Evolutionary conservation across 1,140 invertebrate genomes (phyloP).

Genomic region (Drosophila seguyi): DNA sequence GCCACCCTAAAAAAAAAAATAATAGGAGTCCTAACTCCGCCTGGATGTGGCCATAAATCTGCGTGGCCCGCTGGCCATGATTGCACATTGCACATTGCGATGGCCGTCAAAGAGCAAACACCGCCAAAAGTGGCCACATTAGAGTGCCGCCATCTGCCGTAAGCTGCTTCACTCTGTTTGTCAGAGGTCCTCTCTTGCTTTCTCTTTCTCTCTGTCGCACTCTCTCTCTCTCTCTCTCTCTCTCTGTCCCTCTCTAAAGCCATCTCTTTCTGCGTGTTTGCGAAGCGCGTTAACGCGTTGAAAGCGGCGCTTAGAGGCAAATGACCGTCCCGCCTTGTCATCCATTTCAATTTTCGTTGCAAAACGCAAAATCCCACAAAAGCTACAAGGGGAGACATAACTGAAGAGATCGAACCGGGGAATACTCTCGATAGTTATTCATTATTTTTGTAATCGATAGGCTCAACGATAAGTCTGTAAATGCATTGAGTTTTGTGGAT

Average conservation of each 20-base stretch:
- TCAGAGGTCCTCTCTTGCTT: background rate
- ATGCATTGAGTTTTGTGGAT: too few relatives aligned
- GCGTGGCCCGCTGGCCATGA: conserved; percentile 29
- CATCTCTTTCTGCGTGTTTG: conserved; percentile 36
- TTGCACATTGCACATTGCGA: conserved; percentile 29
- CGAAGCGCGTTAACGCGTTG: conserved; percentile 63
- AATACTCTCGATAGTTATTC: conserved; percentile 9
- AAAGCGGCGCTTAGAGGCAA: conserved; percentile 69
- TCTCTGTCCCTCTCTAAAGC: too few relatives aligned
- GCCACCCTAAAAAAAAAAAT: background rate
- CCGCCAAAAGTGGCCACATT: conserved; percentile 41
- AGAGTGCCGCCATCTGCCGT: conserved; percentile 38
- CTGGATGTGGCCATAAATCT: conserved; percentile 32
- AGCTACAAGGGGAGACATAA: conserved; percentile 4
- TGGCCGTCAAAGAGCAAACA: conserved; percentile 45
- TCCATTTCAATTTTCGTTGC: conserved; percentile 65
- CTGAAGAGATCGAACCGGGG: background rate
- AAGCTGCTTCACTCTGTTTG: conserved; percentile 22
- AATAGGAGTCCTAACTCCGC: background rate
- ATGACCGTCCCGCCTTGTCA: conserved; percentile 34
- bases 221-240: background rate
- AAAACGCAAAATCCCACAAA: conserved; percentile 32
- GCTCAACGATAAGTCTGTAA: background rate
- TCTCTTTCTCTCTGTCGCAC: background rate
- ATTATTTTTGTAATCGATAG: background rate